A percentile compares a stretch with the other conserved stretches of the same genome.
Evolutionary conservation across 2,888 invertebrate species (phyloP).

Genomic region (Hemistola chrysoprasaria): DNA sequence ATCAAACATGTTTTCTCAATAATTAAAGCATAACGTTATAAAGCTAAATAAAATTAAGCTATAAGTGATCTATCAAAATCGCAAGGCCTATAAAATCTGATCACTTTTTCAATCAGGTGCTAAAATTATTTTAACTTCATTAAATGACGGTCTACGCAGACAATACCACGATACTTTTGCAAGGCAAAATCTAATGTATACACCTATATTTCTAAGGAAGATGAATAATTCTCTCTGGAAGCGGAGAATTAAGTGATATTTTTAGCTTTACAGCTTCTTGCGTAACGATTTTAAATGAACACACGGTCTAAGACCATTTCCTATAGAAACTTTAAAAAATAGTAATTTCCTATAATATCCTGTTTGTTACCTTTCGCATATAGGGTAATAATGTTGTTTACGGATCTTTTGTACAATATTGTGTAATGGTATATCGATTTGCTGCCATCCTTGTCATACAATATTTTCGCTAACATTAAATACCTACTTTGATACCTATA

Average conservation of each 20-base stretch:
- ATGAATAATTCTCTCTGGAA: conserved; percentile 55
- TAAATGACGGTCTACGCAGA: conserved; percentile 54
- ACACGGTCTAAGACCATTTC: conserved; percentile 63
- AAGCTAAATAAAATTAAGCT: conserved; percentile 7
- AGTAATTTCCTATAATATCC: conserved; percentile 36
- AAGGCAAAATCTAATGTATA: conserved; percentile 62
- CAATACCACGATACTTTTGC: conserved; percentile 72
- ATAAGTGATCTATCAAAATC: conserved; percentile 8
- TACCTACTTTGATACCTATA: conserved; percentile 41
- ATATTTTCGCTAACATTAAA: conserved; percentile 24
- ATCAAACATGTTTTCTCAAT: conserved; percentile 39
- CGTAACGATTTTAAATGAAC: conserved; percentile 47
- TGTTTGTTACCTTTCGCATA: conserved; percentile 15
- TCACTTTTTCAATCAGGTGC: conserved; percentile 34
- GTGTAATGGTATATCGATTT: conserved; percentile 26
- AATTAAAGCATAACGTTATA: neutral
- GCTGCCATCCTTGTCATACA: conserved; percentile 20
- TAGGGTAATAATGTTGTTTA: conserved; percentile 18
- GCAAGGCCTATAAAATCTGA: conserved; percentile 18
- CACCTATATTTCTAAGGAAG: conserved; percentile 56
- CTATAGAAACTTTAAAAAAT: conserved; percentile 30
- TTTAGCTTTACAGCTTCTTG: conserved; percentile 78
- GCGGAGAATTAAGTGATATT: conserved; percentile 74
- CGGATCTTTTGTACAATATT: conserved; percentile 21
- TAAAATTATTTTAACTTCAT: conserved; percentile 37